Base-by-base conservation (phyloP, 1,140 invertebrate species). In the Sesamia nonagrioides region DNA sequence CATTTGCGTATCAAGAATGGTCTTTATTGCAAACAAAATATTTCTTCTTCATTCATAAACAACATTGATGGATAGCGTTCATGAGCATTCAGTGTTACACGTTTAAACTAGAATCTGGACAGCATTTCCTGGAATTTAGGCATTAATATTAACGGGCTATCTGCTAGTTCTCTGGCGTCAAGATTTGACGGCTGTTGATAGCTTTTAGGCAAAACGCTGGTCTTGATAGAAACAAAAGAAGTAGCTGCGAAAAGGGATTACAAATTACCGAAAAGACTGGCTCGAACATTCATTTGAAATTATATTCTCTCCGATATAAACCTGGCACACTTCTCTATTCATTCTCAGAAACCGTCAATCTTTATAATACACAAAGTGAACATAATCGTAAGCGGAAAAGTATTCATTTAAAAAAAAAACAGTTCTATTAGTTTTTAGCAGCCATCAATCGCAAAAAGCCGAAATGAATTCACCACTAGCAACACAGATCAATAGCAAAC, bases 11-110 rank as follows among this genome's bases (percentile, higher is more conserved):
- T 17, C 50, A 42, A 58, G 71, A 73, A 73, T 73, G 58, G 54
- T 35, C 37, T 73, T 56, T 73, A 73, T 73, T 58, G 71, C 50
- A 56, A 73, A 73, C 71, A 58, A 73, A 73, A 58, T 73, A 73
- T 58, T 73, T 73, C 50, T 73, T 40, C 52, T 58, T 35, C 35
- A 69, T 69, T 45, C 21, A 50, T 69, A 69, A 69, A 69, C 66
- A 69, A 69, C 66, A 48, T 45, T 69, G 66, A 69, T 69, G 40
- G 66, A 69, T 69, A 21, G 37, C 42, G 61, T 63, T 68, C 42
- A 21, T 7, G 63, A 21, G 17, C 42, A 18, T n/a, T 3, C 17
- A 18, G 18, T 42, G 18, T 68, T 48, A 37, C 60, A 63, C 61
- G 61, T 69, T 45, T n/a, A 21, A 50, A 69, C 66, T 69, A 42